phyloP scores from a whole-genome alignment of 2,113 vertebrate species.

The Scytalopus superciliaris region DNA sequence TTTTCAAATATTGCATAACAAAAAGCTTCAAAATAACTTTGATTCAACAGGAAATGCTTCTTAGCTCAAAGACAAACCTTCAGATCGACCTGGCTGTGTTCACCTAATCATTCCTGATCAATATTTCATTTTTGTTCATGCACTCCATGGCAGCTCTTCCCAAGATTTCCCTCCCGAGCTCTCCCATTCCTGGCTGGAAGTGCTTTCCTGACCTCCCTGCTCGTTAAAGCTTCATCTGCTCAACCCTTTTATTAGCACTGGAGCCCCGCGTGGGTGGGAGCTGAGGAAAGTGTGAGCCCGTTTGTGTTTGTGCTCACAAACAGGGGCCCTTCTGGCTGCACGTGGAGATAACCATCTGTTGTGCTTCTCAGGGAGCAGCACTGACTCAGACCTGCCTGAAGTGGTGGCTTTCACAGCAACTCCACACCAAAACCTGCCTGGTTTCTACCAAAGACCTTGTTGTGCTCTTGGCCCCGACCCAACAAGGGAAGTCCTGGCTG shows the following conservation, averaged over 20 bases:
- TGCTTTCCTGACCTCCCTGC: neutral
- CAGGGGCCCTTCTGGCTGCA: neutral
- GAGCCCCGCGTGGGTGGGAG: neutral
- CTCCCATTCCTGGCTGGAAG: neutral
- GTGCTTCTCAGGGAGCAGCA: neutral
- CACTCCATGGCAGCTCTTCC: neutral
- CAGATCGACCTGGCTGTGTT: neutral
- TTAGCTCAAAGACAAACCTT: neutral
- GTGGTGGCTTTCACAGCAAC: neutral
- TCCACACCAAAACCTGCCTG: neutral
- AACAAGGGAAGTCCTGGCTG: neutral
- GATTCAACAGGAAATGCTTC: neutral
- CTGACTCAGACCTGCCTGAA: conserved; percentile 11
- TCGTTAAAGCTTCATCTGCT: neutral
- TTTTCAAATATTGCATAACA: neutral
- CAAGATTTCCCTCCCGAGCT: neutral
- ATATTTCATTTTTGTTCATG: neutral
- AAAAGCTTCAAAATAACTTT: neutral
- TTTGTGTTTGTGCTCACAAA: neutral
- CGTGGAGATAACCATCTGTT: neutral
- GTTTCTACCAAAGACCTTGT: neutral
- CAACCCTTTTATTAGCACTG: neutral
- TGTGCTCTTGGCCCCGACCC: neutral
- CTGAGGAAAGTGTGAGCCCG: neutral
- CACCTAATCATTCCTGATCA: neutral